Evolutionary conservation across 2,113 vertebrate genomes (phyloP).

Genomic region (Empidonax alnorum): DNA sequence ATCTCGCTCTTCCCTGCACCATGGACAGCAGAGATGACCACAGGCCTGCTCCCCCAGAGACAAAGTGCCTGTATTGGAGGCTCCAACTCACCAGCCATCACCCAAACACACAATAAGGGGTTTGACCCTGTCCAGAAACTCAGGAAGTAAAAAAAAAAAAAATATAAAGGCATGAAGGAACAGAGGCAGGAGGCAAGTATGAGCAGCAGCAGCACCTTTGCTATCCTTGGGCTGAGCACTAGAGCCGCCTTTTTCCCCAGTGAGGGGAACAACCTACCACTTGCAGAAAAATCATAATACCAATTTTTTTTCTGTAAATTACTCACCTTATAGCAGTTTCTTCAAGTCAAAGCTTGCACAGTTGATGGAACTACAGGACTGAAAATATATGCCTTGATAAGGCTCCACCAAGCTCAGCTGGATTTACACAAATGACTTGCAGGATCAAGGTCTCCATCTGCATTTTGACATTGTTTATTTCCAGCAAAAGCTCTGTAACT

Average conservation of each 20-base stretch:
- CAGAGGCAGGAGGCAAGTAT: neutral
- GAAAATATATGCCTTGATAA: neutral
- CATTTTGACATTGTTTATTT: conserved; percentile 23
- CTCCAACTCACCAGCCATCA: neutral
- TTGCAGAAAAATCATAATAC: neutral
- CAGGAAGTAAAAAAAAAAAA: rapidly evolving
- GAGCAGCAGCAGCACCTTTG: neutral
- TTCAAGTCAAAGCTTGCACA: neutral
- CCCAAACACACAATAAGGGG: neutral
- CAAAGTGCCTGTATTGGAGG: rapidly evolving
- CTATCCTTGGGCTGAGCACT: neutral
- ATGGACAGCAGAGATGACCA: neutral
- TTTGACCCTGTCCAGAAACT: neutral
- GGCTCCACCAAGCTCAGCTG: neutral
- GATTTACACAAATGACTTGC: neutral
- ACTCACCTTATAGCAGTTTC: neutral
- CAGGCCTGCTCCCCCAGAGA: neutral
- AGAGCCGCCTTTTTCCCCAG: neutral
- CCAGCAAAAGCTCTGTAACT: neutral
- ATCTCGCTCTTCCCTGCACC: neutral
- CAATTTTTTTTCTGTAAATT: neutral
- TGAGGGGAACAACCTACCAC: neutral
- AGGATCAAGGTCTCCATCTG: neutral
- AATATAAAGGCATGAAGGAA: neutral
- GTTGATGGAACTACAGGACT: neutral